phyloP scores from a whole-genome alignment of 2,888 invertebrate species.

The Hartigia nigra region DNA sequence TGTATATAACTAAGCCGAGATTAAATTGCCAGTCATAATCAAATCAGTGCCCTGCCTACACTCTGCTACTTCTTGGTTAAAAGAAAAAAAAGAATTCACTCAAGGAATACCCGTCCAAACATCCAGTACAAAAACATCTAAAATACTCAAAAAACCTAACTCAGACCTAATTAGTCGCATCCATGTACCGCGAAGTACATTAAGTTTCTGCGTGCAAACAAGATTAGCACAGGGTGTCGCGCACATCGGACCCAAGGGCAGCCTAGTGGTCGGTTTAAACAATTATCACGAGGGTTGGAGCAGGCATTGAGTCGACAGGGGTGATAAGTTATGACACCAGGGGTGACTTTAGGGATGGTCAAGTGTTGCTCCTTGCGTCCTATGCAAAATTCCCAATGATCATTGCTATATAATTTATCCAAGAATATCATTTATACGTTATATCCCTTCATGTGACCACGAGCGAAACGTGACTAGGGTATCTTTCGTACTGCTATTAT shows the following conservation, averaged over 20 bases:
- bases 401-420: not conserved
- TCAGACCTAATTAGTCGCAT: not conserved
- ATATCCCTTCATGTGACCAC: not conserved
- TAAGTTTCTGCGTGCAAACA: not conserved
- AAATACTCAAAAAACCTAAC: not conserved
- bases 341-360: conserved; percentile 52
- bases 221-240: not conserved
- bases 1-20: not conserved
- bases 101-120: not conserved
- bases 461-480: not conserved
- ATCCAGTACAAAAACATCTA: not conserved
- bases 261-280: conserved; percentile 64
- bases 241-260: conserved; percentile 43
- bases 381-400: not conserved
- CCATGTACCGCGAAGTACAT: not conserved
- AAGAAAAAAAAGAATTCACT: not conserved
- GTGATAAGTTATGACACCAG: conserved; percentile 61
- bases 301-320: conserved; percentile 53
- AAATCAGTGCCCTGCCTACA: not conserved
- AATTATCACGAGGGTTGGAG: conserved; percentile 63
- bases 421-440: not conserved
- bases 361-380: conserved; percentile 15
- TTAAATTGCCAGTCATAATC: not conserved
- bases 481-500: not conserved
- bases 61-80: not conserved